Evolutionary conservation across 2,888 invertebrate genomes (phyloP).

Genomic region (Torymus texanus): DNA sequence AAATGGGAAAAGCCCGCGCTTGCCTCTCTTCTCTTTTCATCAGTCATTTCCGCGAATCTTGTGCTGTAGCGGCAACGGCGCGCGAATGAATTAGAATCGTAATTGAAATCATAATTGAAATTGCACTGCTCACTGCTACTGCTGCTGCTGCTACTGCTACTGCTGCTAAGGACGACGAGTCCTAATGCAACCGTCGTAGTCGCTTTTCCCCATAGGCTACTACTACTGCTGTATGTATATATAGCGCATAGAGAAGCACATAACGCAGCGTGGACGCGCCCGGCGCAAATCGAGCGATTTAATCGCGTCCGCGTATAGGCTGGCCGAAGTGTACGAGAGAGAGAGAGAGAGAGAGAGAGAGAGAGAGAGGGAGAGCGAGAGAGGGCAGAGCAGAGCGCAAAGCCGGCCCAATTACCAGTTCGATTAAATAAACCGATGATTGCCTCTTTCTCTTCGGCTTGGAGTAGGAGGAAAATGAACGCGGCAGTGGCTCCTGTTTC

Average conservation of each 20-base stretch:
- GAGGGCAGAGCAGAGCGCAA: slow-evolving; percentile 55
- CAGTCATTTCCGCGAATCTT: slow-evolving; percentile 52
- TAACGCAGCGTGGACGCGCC: slow-evolving; percentile 11
- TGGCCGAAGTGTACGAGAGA: slow-evolving; percentile 40
- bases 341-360: slow-evolving; percentile 12
- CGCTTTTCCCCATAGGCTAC: not conserved
- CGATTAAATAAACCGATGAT: slow-evolving; percentile 72
- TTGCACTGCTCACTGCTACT: slow-evolving; percentile 13
- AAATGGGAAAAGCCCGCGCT: slow-evolving; percentile 45
- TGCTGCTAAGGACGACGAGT: slow-evolving; percentile 32
- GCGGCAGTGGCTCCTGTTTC: slow-evolving; percentile 23
- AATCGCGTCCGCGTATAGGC: slow-evolving; percentile 59
- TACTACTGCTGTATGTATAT: too few species aligned
- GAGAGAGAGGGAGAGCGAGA: too few species aligned
- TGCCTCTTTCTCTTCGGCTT: slow-evolving; percentile 55
- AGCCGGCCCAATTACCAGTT: slow-evolving; percentile 67
- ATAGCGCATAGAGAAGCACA: not conserved
- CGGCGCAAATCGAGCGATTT: slow-evolving; percentile 58
- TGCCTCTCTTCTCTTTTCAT: slow-evolving; percentile 34
- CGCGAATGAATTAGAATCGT: slow-evolving; percentile 54
- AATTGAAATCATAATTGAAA: slow-evolving; percentile 59
- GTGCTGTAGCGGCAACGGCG: not conserved
- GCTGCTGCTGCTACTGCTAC: not conserved
- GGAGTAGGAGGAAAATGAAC: slow-evolving; percentile 2
- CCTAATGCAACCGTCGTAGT: slow-evolving; percentile 25